These are phyloP conservation scores for Mechanitis messenoides DNA, from an alignment of 2,888 invertebrate genomes.

Conservation along the genomic window DNA sequence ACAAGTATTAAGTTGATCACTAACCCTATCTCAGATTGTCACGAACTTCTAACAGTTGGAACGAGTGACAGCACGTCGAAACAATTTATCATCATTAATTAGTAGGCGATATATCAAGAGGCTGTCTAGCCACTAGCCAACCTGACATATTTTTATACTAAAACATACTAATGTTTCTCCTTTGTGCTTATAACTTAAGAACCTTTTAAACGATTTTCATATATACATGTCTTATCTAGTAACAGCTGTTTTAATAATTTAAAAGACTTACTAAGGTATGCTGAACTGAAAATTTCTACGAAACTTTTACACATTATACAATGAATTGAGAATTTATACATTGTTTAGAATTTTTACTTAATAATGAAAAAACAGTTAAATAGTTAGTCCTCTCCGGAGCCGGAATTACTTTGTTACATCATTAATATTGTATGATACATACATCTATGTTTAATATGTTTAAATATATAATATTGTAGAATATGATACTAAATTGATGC, in stretches of 20 bases:
- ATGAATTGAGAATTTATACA: too few relatives aligned
- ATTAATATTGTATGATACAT: too few relatives aligned
- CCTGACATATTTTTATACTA: constrained; percentile 35
- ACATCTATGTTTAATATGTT: not conserved
- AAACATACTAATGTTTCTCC: not conserved
- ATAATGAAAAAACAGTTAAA: too few relatives aligned
- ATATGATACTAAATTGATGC: constrained; percentile 42
- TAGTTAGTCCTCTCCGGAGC: not conserved
- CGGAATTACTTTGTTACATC: not conserved
- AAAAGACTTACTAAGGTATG: too few relatives aligned
- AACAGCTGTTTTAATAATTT: too few relatives aligned
- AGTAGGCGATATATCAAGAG: constrained; percentile 36
- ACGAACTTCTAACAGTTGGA: constrained; percentile 22
- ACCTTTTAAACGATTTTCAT: too few relatives aligned
- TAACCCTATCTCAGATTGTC: constrained; percentile 7
- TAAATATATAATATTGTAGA: constrained; percentile 10
- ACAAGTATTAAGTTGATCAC: constrained; percentile 4
- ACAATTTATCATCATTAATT: constrained; percentile 73
- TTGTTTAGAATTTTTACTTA: too few relatives aligned
- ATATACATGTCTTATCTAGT: too few relatives aligned
- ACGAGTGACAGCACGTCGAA: constrained; percentile 23
- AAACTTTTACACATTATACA: too few relatives aligned
- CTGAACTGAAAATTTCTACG: too few relatives aligned
- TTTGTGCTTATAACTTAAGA: too few relatives aligned
- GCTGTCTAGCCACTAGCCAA: constrained; percentile 43